Percentiles rank a stretch among this genome's conserved stretches.
Conservation (phyloP, 53 echinoderm and acorn worm genomes). For the Hippasteria phrygiana region DNA sequence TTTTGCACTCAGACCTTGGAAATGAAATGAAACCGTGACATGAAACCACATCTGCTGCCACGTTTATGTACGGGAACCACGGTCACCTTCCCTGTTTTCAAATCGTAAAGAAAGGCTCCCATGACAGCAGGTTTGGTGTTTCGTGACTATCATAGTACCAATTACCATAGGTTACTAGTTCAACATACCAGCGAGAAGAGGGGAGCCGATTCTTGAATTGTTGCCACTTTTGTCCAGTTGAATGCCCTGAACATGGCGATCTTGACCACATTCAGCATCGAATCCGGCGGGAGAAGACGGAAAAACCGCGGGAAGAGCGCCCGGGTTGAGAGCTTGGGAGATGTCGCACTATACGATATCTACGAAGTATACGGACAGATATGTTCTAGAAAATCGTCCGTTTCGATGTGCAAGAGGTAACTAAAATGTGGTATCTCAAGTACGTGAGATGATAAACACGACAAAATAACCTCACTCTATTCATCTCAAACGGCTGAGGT, state of each 20-base stretch:
- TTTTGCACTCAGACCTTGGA: too few species aligned
- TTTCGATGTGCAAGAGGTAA: background rate
- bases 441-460: too few species aligned
- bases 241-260: slow-evolving; percentile 35
- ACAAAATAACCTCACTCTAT: too few species aligned
- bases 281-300: slow-evolving; percentile 80
- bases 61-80: too few species aligned
- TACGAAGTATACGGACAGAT: background rate
- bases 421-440: too few species aligned
- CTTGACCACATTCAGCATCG: slow-evolving; percentile 48
- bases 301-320: slow-evolving; percentile 87
- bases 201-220: slow-evolving; percentile 32
- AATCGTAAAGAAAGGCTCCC: too few species aligned
- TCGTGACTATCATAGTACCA: too few species aligned
- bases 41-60: too few species aligned
- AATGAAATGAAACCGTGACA: too few species aligned
- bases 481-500: too few species aligned
- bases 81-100: too few species aligned
- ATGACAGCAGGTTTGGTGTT: too few species aligned
- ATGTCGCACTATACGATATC: slow-evolving; percentile 87
- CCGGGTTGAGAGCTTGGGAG: slow-evolving; percentile 83
- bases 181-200: slow-evolving; percentile 54
- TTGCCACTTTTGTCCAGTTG: slow-evolving; percentile 66
- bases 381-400: background rate
- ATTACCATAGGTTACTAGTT: background rate